Percentiles rank a stretch among this genome's conserved stretches.
Conservation (phyloP, 2,888 invertebrate species). For the Cerastis leucographa region DNA sequence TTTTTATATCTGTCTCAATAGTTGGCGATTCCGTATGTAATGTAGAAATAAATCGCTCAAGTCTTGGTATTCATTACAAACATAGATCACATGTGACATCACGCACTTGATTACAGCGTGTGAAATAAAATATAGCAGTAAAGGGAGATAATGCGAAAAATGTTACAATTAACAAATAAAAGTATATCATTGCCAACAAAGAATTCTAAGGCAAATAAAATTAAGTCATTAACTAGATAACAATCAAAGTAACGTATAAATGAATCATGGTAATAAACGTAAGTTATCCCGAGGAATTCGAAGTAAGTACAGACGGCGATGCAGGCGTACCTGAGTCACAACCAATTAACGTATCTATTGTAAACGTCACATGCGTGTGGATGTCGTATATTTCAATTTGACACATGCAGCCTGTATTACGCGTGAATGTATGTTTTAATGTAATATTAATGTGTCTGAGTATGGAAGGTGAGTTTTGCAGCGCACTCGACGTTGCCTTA, state of each 20-base stretch:
- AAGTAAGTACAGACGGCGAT: slow-evolving; percentile 59
- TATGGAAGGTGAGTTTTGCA: slow-evolving; percentile 70
- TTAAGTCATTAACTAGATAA: slow-evolving; percentile 69
- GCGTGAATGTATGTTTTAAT: slow-evolving; percentile 76
- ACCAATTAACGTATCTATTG: slow-evolving; percentile 70
- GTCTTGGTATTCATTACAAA: slow-evolving; percentile 55
- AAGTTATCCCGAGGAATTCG: slow-evolving; percentile 50
- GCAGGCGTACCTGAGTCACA: slow-evolving; percentile 58
- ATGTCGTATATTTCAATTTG: slow-evolving; percentile 83
- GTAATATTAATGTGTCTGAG: slow-evolving; percentile 80
- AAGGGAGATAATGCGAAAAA: slow-evolving; percentile 55
- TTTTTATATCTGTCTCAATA: slow-evolving; percentile 40
- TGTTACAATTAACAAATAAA: slow-evolving; percentile 56
- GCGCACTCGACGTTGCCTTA: slow-evolving; percentile 71
- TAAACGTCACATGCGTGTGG: slow-evolving; percentile 77
- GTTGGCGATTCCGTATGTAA: slow-evolving; percentile 41
- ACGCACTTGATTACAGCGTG: slow-evolving; percentile 42
- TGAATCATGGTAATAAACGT: slow-evolving; percentile 60
- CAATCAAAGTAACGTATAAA: slow-evolving; percentile 50
- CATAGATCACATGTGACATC: slow-evolving; percentile 59
- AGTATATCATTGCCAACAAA: slow-evolving; percentile 58
- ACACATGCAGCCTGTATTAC: slow-evolving; percentile 78
- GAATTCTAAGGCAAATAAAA: slow-evolving; percentile 63
- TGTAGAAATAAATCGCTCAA: slow-evolving; percentile 56
- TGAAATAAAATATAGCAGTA: slow-evolving; percentile 46